Evolutionary conservation across 2,888 invertebrate species (phyloP).

Genomic region (Nezara viridula): DNA sequence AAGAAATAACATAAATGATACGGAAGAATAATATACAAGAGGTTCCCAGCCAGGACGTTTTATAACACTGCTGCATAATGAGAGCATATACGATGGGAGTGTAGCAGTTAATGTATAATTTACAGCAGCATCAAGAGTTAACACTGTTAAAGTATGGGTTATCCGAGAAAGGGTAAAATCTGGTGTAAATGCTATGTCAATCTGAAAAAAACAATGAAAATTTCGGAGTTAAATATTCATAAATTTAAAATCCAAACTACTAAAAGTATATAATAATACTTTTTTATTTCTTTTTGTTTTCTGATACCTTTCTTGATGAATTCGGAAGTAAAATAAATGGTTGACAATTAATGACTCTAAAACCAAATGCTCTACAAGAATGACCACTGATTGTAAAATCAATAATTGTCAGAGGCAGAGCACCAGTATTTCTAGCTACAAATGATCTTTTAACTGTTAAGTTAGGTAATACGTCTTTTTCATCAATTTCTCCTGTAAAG

Average conservation of each 20-base stretch:
- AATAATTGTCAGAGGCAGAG: constrained; percentile 83
- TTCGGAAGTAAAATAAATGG: constrained; percentile 81
- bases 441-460: constrained; percentile 86
- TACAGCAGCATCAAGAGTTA: constrained; percentile 75
- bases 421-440: constrained; percentile 90
- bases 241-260: background rate
- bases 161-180: constrained; percentile 87
- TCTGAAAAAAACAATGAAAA: constrained; percentile 66
- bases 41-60: constrained; percentile 85
- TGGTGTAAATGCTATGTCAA: constrained; percentile 90
- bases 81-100: constrained; percentile 76
- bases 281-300: background rate
- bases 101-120: constrained; percentile 79
- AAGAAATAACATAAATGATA: constrained; percentile 74
- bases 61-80: constrained; percentile 78
- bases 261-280: background rate
- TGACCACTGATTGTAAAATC: constrained; percentile 78
- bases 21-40: constrained; percentile 76
- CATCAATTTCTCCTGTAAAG: constrained; percentile 60
- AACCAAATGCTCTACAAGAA: constrained; percentile 84
- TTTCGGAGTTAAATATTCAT: background rate
- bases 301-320: constrained; percentile 72
- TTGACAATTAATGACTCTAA: constrained; percentile 81
- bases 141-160: constrained; percentile 75
- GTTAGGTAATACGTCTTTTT: constrained; percentile 67